A percentile compares a stretch with the other conserved stretches of the same genome.
Conservation (phyloP, 2,797 vertebrate genomes). For the Lacerta agilis region DNA sequence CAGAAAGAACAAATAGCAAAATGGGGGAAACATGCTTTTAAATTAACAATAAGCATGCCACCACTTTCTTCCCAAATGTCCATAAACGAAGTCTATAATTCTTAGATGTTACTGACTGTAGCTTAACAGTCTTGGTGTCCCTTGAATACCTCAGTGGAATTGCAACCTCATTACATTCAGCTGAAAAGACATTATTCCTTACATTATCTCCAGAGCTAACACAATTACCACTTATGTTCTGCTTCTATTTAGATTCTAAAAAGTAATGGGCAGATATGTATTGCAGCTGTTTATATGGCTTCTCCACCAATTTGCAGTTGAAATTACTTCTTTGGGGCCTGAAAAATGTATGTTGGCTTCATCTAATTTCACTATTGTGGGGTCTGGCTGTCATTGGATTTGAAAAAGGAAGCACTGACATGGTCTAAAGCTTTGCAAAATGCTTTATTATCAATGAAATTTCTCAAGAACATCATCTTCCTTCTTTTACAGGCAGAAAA, state of each 20-base stretch:
- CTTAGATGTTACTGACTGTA: slow-evolving; percentile 55
- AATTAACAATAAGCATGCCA: slow-evolving; percentile 52
- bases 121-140: slow-evolving; percentile 63
- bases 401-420: not conserved
- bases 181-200: slow-evolving; percentile 54
- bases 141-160: slow-evolving; percentile 53
- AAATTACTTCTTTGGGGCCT: slow-evolving; percentile 41
- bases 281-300: slow-evolving; percentile 32
- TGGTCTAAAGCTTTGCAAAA: not conserved
- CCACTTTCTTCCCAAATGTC: slow-evolving; percentile 49
- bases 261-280: slow-evolving; percentile 31
- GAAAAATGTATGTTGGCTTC: not conserved
- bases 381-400: not conserved
- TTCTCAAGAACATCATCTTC: not conserved
- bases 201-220: slow-evolving; percentile 44
- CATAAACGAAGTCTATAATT: slow-evolving; percentile 67
- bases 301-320: slow-evolving; percentile 30
- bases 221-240: not conserved
- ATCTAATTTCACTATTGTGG: not conserved
- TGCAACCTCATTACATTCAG: slow-evolving; percentile 52
- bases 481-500: slow-evolving; percentile 15
- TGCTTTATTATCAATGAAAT: slow-evolving; percentile 20
- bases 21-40: slow-evolving; percentile 49
- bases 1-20: slow-evolving; percentile 67
- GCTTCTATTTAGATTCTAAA: slow-evolving; percentile 36